These are phyloP conservation scores for Dinoponera quadriceps DNA, from an alignment of 1,140 invertebrate genomes.

Conservation along the genomic window DNA sequence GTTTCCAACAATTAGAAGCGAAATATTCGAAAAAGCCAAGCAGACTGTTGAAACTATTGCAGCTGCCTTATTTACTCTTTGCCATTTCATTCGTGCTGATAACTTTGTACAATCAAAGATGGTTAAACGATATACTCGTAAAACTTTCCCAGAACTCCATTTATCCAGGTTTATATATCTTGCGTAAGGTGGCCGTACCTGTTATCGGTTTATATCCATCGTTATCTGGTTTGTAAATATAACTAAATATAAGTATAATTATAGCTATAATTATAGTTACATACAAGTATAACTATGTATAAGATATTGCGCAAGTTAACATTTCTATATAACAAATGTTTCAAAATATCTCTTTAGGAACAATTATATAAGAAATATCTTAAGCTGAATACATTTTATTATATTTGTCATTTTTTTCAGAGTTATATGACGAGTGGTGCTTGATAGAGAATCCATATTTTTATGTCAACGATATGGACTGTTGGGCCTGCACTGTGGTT, in stretches of 20 bases:
- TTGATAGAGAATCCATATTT: constrained; percentile 92
- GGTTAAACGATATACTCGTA: constrained; percentile 86
- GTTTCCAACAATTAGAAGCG: constrained; percentile 82
- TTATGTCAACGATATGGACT: constrained; percentile 90
- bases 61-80: constrained; percentile 56
- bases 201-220: constrained; percentile 87
- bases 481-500: constrained; percentile 90
- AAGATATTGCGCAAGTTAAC: not conserved
- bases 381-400: not conserved
- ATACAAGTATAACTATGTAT: no score
- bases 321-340: constrained; percentile 6
- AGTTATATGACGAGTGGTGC: constrained; percentile 92
- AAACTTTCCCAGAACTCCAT: constrained; percentile 90
- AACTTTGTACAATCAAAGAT: constrained; percentile 83
- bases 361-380: not conserved
- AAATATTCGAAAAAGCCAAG: constrained; percentile 67
- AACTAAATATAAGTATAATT: constrained; percentile 14
- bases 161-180: constrained; percentile 88
- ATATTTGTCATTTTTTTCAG: constrained; percentile 85
- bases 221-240: constrained; percentile 86
- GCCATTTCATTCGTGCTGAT: constrained; percentile 71
- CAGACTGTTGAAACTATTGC: constrained; percentile 49
- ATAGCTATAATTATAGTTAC: constrained; percentile 22
- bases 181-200: constrained; percentile 88
- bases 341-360: not conserved